phyloP scores from a whole-genome alignment of 2,113 vertebrate genomes.

The Barbus barbus region DNA sequence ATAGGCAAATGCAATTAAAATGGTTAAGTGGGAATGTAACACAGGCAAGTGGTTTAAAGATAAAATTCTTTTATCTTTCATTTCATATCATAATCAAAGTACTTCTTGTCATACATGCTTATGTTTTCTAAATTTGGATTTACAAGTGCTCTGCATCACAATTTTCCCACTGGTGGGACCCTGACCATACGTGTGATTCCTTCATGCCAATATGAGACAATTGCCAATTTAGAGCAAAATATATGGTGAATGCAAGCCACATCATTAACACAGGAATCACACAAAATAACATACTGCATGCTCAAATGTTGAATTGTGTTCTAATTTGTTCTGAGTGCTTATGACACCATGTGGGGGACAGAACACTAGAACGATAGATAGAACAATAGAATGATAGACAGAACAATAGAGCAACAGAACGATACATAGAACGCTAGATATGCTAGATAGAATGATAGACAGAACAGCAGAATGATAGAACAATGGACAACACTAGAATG shows the following conservation, averaged over 20 bases:
- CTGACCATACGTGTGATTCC: neutral
- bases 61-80: neutral
- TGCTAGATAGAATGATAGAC: too few species aligned
- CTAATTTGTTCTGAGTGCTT: too few species aligned
- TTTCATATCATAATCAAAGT: conserved; percentile 6
- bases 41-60: neutral
- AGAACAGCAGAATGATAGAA: too few species aligned
- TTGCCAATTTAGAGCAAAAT: neutral
- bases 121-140: conserved; percentile 6
- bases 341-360: too few species aligned
- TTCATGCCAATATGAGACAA: neutral
- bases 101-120: neutral
- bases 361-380: too few species aligned
- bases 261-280: neutral
- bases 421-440: too few species aligned
- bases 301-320: too few species aligned
- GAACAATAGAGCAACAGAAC: too few species aligned
- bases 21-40: neutral
- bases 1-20: conserved; percentile 18
- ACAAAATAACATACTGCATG: neutral
- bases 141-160: neutral
- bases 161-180: neutral
- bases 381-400: too few species aligned
- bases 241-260: neutral
- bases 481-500: too few species aligned